Percentiles rank a stretch among this genome's conserved stretches.
These are phyloP conservation scores for Melanaphis sacchari DNA, from an alignment of 1,140 invertebrate species.

Conservation along the genomic window DNA sequence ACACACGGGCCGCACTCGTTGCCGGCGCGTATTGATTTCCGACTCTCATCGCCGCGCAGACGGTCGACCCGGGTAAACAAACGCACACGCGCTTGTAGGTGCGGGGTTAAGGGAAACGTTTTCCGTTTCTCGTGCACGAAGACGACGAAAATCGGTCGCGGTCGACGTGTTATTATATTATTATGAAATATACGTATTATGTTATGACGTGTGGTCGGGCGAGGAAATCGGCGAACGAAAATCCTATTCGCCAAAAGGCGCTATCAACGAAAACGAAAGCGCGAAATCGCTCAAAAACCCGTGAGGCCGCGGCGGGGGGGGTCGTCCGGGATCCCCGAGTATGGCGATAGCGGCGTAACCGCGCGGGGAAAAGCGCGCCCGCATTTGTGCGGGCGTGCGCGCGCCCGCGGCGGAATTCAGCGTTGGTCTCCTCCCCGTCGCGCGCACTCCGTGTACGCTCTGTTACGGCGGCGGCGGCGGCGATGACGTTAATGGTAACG, in stretches of 20 bases:
- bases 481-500: constrained; percentile 28
- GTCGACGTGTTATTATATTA: background rate
- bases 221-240: background rate
- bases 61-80: constrained; percentile 4
- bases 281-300: background rate
- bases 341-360: background rate
- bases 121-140: background rate
- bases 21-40: constrained; percentile 30
- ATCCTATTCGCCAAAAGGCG: background rate
- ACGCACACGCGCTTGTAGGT: background rate
- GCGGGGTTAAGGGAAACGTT: background rate
- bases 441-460: background rate
- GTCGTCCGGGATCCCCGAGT: constrained; percentile 10
- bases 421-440: background rate
- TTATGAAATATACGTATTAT: background rate
- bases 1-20: background rate
- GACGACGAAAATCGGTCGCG: background rate
- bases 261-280: background rate
- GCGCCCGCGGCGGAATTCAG: background rate
- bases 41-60: background rate
- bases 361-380: background rate
- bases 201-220: background rate
- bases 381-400: background rate
- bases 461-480: too few relatives aligned
- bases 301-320: background rate